Conservation (phyloP, 2,113 vertebrate species). For the Tachuris rubrigastra region DNA sequence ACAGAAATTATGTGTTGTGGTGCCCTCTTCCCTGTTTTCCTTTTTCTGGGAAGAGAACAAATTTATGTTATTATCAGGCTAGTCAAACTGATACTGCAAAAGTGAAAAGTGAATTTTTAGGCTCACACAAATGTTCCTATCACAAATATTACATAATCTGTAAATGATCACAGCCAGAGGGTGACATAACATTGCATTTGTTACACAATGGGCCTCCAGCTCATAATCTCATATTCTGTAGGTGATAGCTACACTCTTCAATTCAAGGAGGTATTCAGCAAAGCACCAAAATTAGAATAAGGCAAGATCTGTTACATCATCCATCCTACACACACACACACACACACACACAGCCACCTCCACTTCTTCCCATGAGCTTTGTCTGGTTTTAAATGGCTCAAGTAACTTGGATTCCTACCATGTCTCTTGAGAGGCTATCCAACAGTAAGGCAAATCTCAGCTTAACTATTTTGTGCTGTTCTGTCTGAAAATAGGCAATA, state of each 20-base stretch:
- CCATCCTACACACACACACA: background rate
- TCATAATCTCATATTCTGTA: background rate
- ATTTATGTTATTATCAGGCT: background rate
- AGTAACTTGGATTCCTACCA: conserved; percentile 8
- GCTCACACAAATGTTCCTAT: background rate
- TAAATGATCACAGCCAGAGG: background rate
- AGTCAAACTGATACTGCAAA: background rate
- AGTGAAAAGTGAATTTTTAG: background rate
- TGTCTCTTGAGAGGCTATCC: background rate
- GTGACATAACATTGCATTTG: conserved; percentile 31
- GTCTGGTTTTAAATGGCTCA: conserved; percentile 15
- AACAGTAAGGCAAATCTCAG: background rate
- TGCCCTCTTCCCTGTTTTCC: background rate
- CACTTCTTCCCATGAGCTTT: background rate
- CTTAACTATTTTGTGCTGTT: background rate
- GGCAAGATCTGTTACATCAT: conserved; percentile 6
- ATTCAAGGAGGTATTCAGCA: conserved; percentile 10
- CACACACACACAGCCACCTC: background rate
- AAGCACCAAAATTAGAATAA: conserved; percentile 9
- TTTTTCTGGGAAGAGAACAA: background rate
- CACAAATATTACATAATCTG: background rate
- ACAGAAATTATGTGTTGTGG: background rate
- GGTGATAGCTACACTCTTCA: background rate
- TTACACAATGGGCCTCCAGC: background rate
- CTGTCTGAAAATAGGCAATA: background rate